Base-by-base conservation (phyloP, 2,113 vertebrate genomes). In the Notothenia rossii region DNA sequence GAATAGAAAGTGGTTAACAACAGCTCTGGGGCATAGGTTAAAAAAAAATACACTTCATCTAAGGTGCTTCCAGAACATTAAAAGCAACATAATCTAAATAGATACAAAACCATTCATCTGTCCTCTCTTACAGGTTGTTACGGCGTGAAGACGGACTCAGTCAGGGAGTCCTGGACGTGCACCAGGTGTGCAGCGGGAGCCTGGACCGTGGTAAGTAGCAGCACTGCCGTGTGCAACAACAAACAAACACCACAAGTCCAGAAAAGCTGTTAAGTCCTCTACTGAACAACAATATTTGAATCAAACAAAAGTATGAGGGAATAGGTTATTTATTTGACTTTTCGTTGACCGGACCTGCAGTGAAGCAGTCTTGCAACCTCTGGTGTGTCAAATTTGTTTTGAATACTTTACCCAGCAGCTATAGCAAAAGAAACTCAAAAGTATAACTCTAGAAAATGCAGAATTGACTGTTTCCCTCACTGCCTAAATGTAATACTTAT, bases 161-260 rank as follows among this genome's bases (percentile, higher is more conserved):
- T 40, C 36, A 40, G 36, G 36, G 36, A 40, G 5, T 51, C 6
- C 65, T 99, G 98, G 98, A 95, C 84, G 33, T 99, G 98, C 76
- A 96, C 96, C 10, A 96, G 98, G 20, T 99, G 98, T 89, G 69
- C 94, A 0, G 94, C 94, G 46, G 94, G 86, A 2, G 96, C 96
- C 0, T 97, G 96, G 96, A 95, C 95, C 17, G 96, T 95, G 94
- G 98, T 99, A 89, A 96, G 96, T 80, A 33, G 3, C 14, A 15
- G 11, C 50, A 18, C 1, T 15, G 55, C 17, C 3, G 59, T 14
- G 45, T 22, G 7, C 4, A 9, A 73, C 29, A 29, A 62, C 45
- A 17, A 59, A 22, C 10, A 45, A 12, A 22, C 33, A 50, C 18
- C 55, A 20, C 46, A 33, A 14, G 33, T 43, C 40, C 22, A 22